Conservation (phyloP, 2,888 invertebrate species). For the Rhamphomyia laevipes region DNA sequence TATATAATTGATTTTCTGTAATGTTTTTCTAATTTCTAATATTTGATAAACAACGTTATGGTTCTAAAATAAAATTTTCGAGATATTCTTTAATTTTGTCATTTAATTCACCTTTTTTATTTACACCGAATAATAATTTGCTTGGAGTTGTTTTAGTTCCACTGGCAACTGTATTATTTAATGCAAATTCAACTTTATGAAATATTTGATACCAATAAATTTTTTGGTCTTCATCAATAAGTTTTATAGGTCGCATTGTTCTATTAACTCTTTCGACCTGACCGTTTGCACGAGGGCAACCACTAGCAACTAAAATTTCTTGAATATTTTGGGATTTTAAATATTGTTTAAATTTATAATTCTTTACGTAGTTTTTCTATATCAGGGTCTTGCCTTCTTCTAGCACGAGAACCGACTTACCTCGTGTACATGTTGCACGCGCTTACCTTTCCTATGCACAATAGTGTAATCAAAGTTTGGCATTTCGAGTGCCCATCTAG, state of each 20-base stretch:
- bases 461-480: too few species aligned
- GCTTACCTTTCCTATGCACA: too few species aligned
- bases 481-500: slow-evolving; percentile 11
- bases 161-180: slow-evolving; percentile 6
- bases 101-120: slow-evolving; percentile 16
- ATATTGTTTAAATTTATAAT: not conserved
- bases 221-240: not conserved
- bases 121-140: slow-evolving; percentile 18
- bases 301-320: not conserved
- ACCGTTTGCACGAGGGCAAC: not conserved
- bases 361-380: slow-evolving; percentile 7
- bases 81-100: slow-evolving; percentile 12
- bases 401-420: too few species aligned
- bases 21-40: slow-evolving; percentile 14
- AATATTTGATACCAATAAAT: slow-evolving; percentile 3
- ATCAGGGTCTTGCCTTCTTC: too few species aligned
- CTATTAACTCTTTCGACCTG: not conserved
- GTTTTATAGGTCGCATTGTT: not conserved
- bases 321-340: not conserved
- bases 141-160: slow-evolving; percentile 16
- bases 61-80: slow-evolving; percentile 3
- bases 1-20: slow-evolving; percentile 15
- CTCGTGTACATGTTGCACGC: too few species aligned
- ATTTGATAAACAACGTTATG: slow-evolving; percentile 12
- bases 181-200: not conserved